Base-by-base conservation (phyloP, 2,113 vertebrate species). In the Dasypus novemcinctus region DNA sequence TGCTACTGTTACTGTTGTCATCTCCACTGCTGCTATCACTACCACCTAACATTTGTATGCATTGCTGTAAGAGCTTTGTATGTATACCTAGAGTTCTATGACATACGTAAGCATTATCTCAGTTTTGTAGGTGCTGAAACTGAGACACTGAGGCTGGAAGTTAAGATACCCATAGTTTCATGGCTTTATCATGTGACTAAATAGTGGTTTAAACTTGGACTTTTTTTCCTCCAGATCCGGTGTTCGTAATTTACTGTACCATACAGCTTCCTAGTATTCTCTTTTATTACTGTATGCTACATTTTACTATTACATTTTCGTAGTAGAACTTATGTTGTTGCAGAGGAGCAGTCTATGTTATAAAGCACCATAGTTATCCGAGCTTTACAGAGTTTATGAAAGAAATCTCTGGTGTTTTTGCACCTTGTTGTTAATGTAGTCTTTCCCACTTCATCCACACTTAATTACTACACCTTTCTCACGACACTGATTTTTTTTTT, bases 351-450 rank as follows among this genome's bases (percentile, higher is more conserved):
- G 25, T 14, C 43, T 49, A 8, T 31, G 38, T 96, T 95, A 11
- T 57, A 79, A 95, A 72, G 46, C 6, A 4, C 93, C 5, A 3
- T 85, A 29, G 6, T 90, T 80, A 64, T 66, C 41, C n/a, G 31
- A 92, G 25, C 57, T 94, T 95, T 61, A 57, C 29, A 87, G 33
- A 68, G 31, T 94, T 68, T 82, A 82, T 76, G n/a, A 95, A 59
- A 52, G 68, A 93, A 87, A 76, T 17, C 7, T 66, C 7, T 27
- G 57, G 57, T 59, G 57, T 59, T 21, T 59, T 54, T 54, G 54
- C 20, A 54, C 27, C 25, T 57, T 14, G 18, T 18, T 61, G 41
- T 78, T 96, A 87, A 75, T 90, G 61, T 85, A 59, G 29, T 91
- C 36, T 92, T 84, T 81, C 69, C 18, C 1, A 20, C 14, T 59